Evolutionary conservation across 1,140 invertebrate genomes (phyloP).

Genomic region (Dendrolimus punctatus): DNA sequence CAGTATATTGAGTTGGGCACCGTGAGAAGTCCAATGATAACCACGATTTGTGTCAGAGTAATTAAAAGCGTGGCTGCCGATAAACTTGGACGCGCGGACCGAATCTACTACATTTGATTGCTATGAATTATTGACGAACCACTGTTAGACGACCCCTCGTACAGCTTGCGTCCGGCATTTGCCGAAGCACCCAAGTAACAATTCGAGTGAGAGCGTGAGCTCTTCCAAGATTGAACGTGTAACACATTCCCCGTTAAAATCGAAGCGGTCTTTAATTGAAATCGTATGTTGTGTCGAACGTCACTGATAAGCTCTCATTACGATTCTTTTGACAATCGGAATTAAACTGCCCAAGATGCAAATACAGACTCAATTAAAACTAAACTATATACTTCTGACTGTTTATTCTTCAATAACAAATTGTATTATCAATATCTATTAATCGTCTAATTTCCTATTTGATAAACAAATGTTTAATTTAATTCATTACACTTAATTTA

Average conservation of each 20-base stretch:
- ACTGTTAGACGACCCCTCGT: conserved; percentile 24
- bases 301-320: conserved; percentile 47
- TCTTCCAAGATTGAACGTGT: conserved; percentile 38
- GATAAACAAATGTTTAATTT: conserved; percentile 1
- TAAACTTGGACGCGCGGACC: conserved; percentile 52
- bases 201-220: conserved; percentile 14
- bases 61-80: conserved; percentile 68
- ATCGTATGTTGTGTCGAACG: conserved; percentile 59
- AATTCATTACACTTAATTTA: too few species aligned
- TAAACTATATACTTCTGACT: conserved; percentile 2
- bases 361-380: conserved; percentile 28
- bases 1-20: conserved; percentile 61
- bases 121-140: conserved; percentile 47
- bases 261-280: conserved; percentile 64
- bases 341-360: conserved; percentile 33
- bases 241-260: conserved; percentile 52
- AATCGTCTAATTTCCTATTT: conserved; percentile 4
- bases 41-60: conserved; percentile 68
- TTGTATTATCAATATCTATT: conserved; percentile 10
- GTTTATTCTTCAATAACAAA: conserved; percentile 1
- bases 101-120: conserved; percentile 57
- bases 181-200: conserved; percentile 16
- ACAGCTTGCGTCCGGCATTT: conserved; percentile 12
- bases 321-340: conserved; percentile 39
- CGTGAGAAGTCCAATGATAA: conserved; percentile 67